Evolutionary conservation across 1,140 invertebrate species (phyloP), one percentile per base, ranked within the genome.

Genomic region (Neuroterus valhalla): DNA sequence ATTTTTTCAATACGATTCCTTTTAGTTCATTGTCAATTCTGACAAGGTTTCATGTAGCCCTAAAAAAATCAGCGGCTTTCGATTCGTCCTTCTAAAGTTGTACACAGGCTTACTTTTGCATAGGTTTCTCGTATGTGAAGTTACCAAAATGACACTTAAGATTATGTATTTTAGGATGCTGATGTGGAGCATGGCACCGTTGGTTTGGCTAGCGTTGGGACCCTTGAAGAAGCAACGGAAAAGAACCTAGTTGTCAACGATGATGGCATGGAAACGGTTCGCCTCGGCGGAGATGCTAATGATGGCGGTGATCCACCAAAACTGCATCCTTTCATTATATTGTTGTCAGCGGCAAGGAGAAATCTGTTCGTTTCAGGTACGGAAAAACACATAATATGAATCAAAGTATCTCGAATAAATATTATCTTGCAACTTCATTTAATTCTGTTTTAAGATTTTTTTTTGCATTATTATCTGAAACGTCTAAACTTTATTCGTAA

Each of bases 141-240:
- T 31, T 31, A 31, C 31, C 31, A 5, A 3, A 15, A 15, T 44
- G 45, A 44, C 15, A 15, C 70, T 23, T 70, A 62, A 70, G 55
- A 75, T 82, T 70, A 78, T 74, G 70, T 75, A 78, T 76, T 82
- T n/a, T 68, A 90, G 89, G 89, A 90, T 79, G 71, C 66, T 26
- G 89, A 89, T 72, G 88, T 91, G 0, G 92, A 92, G 74, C 78
- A 83, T 12, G 85, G 83, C 8, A 72, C 88, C 78, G 94, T 93
- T 2, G 93, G 94, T 50, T 89, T 96, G 67, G 94, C 95, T 0
- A 95, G 94, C 2, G 93, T 94, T 90, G 95, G 95, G 83, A 96
- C 94, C 0, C 88, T 95, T 4, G 94, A 89, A 31, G 76, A 73
- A 68, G 75, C 85, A 79, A 92, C 93, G 19, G 90, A 95, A 74